Evolutionary conservation across 2,113 vertebrate genomes (phyloP).

Genomic region (Mirza zaza): DNA sequence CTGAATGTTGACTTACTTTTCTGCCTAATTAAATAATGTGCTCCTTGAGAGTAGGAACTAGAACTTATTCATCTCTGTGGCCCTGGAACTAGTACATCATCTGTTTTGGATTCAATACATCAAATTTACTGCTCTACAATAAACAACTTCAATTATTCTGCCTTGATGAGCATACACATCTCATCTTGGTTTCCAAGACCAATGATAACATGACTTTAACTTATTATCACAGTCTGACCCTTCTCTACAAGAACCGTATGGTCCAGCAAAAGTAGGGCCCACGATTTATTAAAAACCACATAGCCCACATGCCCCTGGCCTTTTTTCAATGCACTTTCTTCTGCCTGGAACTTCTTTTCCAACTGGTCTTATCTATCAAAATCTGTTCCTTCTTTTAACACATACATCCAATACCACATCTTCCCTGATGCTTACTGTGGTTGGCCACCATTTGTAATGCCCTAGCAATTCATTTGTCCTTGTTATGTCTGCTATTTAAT

Average conservation of each 20-base stretch:
- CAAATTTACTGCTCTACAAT: neutral
- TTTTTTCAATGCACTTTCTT: neutral
- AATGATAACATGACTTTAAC: too few relatives aligned
- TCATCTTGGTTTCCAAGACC: neutral
- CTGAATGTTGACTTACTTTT: neutral
- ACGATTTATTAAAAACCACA: neutral
- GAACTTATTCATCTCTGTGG: neutral
- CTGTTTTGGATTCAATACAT: neutral
- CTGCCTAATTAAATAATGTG: neutral
- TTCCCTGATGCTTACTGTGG: neutral
- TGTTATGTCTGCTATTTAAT: neutral
- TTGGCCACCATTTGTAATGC: neutral
- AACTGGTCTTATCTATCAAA: neutral
- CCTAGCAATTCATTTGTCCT: neutral
- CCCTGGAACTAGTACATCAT: neutral
- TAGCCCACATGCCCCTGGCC: neutral
- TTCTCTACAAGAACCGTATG: neutral
- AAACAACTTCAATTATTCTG: neutral
- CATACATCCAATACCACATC: neutral
- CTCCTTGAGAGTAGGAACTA: neutral
- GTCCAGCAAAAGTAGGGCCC: neutral
- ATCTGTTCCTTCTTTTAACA: neutral
- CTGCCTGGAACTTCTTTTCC: neutral
- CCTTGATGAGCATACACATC: neutral
- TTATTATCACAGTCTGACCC: neutral